Percentiles rank a stretch among this genome's conserved stretches.
Evolutionary conservation across 2,113 vertebrate species (phyloP).

Genomic region (Brachypteracias leptosomus): DNA sequence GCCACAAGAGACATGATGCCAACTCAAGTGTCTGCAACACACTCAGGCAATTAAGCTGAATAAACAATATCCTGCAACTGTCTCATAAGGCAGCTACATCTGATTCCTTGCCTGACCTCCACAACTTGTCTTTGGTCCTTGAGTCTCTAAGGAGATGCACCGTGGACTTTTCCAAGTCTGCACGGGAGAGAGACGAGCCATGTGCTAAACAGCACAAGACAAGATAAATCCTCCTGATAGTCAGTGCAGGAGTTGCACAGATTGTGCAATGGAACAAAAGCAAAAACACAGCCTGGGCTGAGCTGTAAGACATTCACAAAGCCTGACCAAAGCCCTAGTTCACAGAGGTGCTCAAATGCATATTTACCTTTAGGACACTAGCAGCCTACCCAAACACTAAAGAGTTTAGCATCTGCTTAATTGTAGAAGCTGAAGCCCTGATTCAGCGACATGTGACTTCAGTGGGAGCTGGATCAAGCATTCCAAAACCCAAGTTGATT

Average conservation of each 20-base stretch:
- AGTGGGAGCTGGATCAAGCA: conserved; percentile 29
- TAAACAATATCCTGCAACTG: conserved; percentile 37
- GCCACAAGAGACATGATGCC: conserved; percentile 36
- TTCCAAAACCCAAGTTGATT: conserved; percentile 35
- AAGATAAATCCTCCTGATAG: conserved; percentile 13
- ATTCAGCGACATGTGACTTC: conserved; percentile 41
- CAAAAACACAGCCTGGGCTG: neutral
- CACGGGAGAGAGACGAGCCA: too few species aligned
- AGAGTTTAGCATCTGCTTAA: conserved; percentile 1
- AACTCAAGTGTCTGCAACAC: conserved; percentile 25
- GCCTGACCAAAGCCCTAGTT: neutral
- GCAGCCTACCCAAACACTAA: neutral
- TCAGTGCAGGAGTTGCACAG: neutral
- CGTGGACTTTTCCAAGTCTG: neutral
- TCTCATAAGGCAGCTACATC: conserved; percentile 25
- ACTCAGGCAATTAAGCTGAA: conserved; percentile 46
- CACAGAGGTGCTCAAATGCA: neutral
- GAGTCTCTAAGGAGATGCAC: neutral
- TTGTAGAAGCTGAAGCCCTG: conserved; percentile 6
- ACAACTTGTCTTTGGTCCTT: neutral
- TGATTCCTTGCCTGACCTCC: neutral
- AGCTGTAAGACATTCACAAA: neutral
- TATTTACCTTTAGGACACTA: neutral
- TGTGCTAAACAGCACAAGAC: too few species aligned
- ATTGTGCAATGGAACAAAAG: conserved; percentile 5